A percentile compares a stretch with the other conserved stretches of the same genome.
Evolutionary conservation across 2,797 vertebrate species (phyloP).

Genomic region (Psittacula derbiana): DNA sequence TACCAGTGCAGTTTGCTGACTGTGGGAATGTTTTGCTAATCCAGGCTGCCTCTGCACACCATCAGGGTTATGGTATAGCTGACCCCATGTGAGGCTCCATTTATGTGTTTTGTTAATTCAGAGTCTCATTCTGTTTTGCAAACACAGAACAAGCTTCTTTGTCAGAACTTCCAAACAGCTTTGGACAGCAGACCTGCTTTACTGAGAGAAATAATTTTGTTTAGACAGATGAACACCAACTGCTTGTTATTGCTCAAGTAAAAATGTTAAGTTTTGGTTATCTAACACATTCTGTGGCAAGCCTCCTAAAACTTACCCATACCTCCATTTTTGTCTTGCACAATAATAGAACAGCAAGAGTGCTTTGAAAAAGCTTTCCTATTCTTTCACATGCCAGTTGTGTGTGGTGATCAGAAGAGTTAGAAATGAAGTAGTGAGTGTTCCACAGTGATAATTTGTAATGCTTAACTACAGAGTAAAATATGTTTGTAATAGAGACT

Average conservation of each 20-base stretch:
- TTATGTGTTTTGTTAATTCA: constrained; percentile 2
- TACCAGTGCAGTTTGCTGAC: neutral
- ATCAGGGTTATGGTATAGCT: neutral
- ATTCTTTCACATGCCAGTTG: neutral
- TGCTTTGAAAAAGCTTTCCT: neutral
- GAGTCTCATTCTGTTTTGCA: neutral
- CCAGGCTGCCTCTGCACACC: neutral
- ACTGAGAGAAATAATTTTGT: neutral
- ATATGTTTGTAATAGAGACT: neutral
- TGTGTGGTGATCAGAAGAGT: neutral
- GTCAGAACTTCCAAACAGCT: neutral
- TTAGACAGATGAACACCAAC: neutral
- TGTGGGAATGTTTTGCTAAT: constrained; percentile 28
- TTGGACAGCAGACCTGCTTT: neutral
- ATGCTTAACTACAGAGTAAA: neutral
- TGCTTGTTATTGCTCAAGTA: neutral
- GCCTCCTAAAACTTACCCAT: neutral
- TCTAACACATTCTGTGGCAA: neutral
- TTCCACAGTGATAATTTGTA: neutral
- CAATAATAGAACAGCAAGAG: neutral
- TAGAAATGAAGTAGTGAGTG: neutral
- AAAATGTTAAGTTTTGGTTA: neutral
- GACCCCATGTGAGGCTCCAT: neutral
- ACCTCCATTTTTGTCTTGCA: neutral
- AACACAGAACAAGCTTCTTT: neutral